These are phyloP conservation scores for Drosophila recens DNA, from an alignment of 2,888 invertebrate genomes.

Conservation along the genomic window DNA sequence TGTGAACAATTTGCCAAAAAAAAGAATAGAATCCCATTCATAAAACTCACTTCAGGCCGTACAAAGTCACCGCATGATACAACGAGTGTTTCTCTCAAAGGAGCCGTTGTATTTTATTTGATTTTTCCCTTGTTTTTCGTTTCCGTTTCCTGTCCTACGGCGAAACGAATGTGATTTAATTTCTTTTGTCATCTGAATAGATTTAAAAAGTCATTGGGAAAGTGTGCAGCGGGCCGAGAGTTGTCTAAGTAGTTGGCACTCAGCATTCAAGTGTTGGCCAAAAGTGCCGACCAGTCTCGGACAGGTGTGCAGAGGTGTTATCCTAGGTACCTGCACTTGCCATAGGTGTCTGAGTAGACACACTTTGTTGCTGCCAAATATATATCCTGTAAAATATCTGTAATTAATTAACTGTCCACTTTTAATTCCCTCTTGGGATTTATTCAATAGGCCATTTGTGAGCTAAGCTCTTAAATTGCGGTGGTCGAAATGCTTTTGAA, in stretches of 20 bases:
- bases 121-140: slow-evolving; percentile 33
- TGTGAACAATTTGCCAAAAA: slow-evolving; percentile 52
- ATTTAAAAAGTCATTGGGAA: slow-evolving; percentile 68
- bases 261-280: slow-evolving; percentile 58
- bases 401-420: slow-evolving; percentile 11
- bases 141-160: slow-evolving; percentile 78
- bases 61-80: slow-evolving; percentile 65
- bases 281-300: slow-evolving; percentile 10
- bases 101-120: slow-evolving; percentile 33
- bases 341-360: not conserved
- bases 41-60: slow-evolving; percentile 55
- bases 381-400: not conserved
- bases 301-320: slow-evolving; percentile 58
- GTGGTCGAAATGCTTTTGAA: slow-evolving; percentile 2
- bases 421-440: not conserved
- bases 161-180: slow-evolving; percentile 73
- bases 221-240: slow-evolving; percentile 41
- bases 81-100: slow-evolving; percentile 26
- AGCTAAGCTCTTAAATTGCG: slow-evolving; percentile 4
- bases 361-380: not conserved
- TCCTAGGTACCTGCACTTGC: not conserved
- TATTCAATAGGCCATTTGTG: not conserved
- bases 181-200: slow-evolving; percentile 65
- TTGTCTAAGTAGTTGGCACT: slow-evolving; percentile 67
- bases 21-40: slow-evolving; percentile 54